A percentile compares a stretch with the other conserved stretches of the same genome.
These are phyloP conservation scores for Drosophila carrolli DNA, from an alignment of 1,140 invertebrate species.

Conservation along the genomic window DNA sequence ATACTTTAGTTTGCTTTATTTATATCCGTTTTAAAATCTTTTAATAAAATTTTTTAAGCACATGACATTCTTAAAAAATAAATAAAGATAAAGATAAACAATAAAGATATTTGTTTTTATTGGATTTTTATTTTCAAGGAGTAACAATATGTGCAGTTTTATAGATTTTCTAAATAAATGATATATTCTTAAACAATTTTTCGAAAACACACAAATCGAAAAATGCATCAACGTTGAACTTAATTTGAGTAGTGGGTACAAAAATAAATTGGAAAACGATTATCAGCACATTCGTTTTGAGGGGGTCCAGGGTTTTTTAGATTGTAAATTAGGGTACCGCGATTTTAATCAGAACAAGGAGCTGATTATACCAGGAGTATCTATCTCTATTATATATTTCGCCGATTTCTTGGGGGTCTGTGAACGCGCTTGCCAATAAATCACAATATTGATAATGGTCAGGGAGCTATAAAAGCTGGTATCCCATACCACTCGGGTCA, in stretches of 20 bases:
- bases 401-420: conserved; percentile 25
- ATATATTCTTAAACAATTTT: too few relatives aligned
- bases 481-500: neutral
- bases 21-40: too few relatives aligned
- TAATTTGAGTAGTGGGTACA: neutral
- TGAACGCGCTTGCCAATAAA: conserved; percentile 35
- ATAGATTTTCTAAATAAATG: too few relatives aligned
- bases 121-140: too few relatives aligned
- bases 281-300: conserved; percentile 13
- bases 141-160: too few relatives aligned
- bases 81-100: too few relatives aligned
- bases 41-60: too few relatives aligned
- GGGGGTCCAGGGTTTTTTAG: conserved; percentile 13
- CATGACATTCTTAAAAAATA: too few relatives aligned
- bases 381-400: conserved; percentile 36
- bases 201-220: too few relatives aligned
- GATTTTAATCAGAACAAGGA: conserved; percentile 42
- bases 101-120: too few relatives aligned
- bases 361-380: conserved; percentile 40
- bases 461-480: conserved; percentile 39
- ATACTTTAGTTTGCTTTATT: too few relatives aligned
- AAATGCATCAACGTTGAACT: neutral
- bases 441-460: conserved; percentile 31
- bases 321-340: conserved; percentile 40
- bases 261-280: conserved; percentile 51